Evolutionary conservation across 2,797 vertebrate species (phyloP).

Genomic region (Notolepis coatsorum): DNA sequence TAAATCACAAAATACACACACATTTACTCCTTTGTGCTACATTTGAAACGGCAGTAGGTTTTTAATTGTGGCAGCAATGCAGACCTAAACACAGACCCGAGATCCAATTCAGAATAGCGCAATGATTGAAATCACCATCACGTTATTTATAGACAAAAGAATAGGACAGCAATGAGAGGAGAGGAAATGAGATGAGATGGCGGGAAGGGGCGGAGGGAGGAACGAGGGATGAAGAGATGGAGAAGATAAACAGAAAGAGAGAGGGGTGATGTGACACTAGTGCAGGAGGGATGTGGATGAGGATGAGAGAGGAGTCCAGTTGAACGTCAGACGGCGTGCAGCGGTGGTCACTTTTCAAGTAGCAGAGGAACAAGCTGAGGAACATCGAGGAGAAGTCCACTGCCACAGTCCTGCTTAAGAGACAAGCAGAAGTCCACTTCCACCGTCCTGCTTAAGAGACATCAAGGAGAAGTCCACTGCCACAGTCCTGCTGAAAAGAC

Average conservation of each 20-base stretch:
- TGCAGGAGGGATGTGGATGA: conserved; percentile 51
- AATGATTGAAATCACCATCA: conserved; percentile 56
- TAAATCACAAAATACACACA: neutral
- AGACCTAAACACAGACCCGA: neutral
- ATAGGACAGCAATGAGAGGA: conserved; percentile 54
- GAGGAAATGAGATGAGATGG: conserved; percentile 75
- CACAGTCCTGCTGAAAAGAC: no score
- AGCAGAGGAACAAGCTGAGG: conserved; percentile 19
- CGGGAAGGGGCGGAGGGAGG: conserved; percentile 43
- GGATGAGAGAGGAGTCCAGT: conserved; percentile 54
- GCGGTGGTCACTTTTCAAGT: conserved; percentile 32
- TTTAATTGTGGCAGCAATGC: no score
- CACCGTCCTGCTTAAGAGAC: no score
- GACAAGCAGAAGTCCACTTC: no score
- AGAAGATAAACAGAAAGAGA: conserved; percentile 64
- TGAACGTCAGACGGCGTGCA: conserved; percentile 41
- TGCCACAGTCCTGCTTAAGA: no score
- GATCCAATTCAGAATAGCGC: conserved; percentile 40
- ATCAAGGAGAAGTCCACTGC: conserved; percentile 16
- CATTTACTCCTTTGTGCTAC: no score
- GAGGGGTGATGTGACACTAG: conserved; percentile 41
- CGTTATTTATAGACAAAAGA: conserved; percentile 79
- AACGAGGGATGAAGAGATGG: conserved; percentile 55
- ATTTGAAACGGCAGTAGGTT: no score
- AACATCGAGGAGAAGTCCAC: conserved; percentile 18